phyloP scores from a whole-genome alignment of 64 coral and sea anemone genomes.

The Stichodactyla mertensii region DNA sequence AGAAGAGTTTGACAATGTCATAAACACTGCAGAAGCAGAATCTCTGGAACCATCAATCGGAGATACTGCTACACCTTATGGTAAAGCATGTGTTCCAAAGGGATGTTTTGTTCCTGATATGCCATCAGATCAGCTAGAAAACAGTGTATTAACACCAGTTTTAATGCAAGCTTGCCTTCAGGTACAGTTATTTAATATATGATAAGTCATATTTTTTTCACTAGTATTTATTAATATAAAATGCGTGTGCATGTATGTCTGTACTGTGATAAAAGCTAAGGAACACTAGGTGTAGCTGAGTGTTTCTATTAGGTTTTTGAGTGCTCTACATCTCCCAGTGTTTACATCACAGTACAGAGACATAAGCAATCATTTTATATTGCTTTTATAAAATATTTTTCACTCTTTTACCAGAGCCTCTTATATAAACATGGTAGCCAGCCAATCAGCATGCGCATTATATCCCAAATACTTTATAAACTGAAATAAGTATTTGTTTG shows the following conservation, averaged over 20 bases:
- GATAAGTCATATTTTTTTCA: neutral
- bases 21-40: neutral
- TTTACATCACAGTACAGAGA: too few species aligned
- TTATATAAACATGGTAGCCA: too few species aligned
- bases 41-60: constrained; percentile 41
- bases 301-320: too few species aligned
- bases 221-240: neutral
- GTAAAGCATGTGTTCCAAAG: constrained; percentile 50
- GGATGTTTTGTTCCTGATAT: constrained; percentile 18
- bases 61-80: constrained; percentile 65
- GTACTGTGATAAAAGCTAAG: too few species aligned
- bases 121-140: neutral
- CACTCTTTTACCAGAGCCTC: too few species aligned
- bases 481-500: neutral
- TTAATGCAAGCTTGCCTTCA: constrained; percentile 77
- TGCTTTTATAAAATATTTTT: too few species aligned
- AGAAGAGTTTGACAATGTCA: neutral
- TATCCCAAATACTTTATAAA: too few species aligned
- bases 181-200: constrained; percentile 38
- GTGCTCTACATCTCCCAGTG: too few species aligned
- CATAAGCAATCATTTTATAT: too few species aligned
- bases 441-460: too few species aligned
- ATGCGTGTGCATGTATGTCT: too few species aligned
- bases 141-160: constrained; percentile 22
- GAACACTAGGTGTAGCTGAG: too few species aligned